A percentile compares a stretch with the other conserved stretches of the same genome.
Conservation (phyloP, 2,797 vertebrate genomes). For the Mycteria americana region DNA sequence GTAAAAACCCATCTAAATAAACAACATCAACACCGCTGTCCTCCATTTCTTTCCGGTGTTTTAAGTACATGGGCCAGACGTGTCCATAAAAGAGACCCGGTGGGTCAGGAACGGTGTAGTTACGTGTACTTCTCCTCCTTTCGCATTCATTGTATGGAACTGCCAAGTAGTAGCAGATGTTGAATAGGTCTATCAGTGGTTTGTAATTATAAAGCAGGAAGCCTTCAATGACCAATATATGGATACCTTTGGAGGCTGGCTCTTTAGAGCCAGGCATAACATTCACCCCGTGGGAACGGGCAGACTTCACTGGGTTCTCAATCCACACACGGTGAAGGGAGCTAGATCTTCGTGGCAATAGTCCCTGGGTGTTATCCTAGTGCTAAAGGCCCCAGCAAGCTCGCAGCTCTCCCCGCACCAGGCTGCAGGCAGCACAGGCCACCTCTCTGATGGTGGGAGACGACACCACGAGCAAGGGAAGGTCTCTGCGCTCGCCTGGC, state of each 20-base stretch:
- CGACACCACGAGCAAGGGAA: neutral
- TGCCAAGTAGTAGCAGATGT: too few relatives aligned
- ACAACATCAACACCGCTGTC: too few relatives aligned
- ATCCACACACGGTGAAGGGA: slow-evolving; percentile 79
- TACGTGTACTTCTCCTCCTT: too few relatives aligned
- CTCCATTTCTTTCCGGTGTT: too few relatives aligned
- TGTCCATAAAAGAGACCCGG: too few relatives aligned
- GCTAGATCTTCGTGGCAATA: neutral
- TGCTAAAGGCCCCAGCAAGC: neutral
- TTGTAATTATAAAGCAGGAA: slow-evolving; percentile 92
- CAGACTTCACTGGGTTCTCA: slow-evolving; percentile 90
- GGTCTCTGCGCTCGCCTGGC: neutral
- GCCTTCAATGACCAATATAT: slow-evolving; percentile 92
- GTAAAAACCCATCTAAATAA: rapidly evolving
- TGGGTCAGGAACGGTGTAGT: too few relatives aligned
- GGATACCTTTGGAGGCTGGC: slow-evolving; percentile 72
- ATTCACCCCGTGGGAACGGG: slow-evolving; percentile 86
- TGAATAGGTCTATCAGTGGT: too few relatives aligned
- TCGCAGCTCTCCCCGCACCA: neutral
- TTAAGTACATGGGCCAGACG: too few relatives aligned
- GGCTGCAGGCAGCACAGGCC: neutral
- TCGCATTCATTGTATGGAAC: too few relatives aligned
- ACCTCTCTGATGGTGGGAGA: rapidly evolving
- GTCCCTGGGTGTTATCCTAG: neutral
- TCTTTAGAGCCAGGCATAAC: slow-evolving; percentile 63